Evolutionary conservation across 2,888 invertebrate genomes (phyloP), one percentile per base, ranked within the genome.

Genomic region (Rhyacophila evoluta): DNA sequence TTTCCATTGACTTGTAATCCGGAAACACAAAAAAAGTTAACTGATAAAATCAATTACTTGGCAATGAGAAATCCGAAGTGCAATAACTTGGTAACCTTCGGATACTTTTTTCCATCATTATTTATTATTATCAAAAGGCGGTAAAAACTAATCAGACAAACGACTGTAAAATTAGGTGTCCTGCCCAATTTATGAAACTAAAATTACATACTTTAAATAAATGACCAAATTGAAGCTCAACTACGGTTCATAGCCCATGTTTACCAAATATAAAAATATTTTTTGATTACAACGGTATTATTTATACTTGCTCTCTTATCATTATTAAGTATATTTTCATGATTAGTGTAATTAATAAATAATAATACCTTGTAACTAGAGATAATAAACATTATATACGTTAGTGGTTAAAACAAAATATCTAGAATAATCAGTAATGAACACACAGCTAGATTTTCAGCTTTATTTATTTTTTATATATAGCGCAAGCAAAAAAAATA

Each of bases 11-110:
- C 15, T 19, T 10, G 25, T 55, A 0, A 55, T 55, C 15, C 55
- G 55, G 55, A 55, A 55, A 55, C 15, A 55, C 10, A 8, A 8
- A 25, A 55, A 55, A 55, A 25, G 4, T 39, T 8, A 25, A 55
- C 19, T 55, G 55, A 55, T 55, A 19, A 55, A 55, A 25, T 55
- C 55, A 55, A 55, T 25, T 19, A 2, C 25, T 55, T 55, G 55
- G 55, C 55, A 55, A 55, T 55, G 55, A 55, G 25, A 25, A 6
- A 55, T 19, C 19, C 2, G 55, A 55, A 55, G 55, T 55, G 55
- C 55, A 55, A 55, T 55, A 55, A 55, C 55, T 55, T 55, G 55
- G 55, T 19, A 55, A 55, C 55, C 55, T 55, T 55, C 55, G 10
- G 10, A 55, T 12, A 55, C 25, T 55, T 55, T 41, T 55, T 55